phyloP scores from a whole-genome alignment of 1,140 invertebrate species.

The Trypoxylus dichotomus region DNA sequence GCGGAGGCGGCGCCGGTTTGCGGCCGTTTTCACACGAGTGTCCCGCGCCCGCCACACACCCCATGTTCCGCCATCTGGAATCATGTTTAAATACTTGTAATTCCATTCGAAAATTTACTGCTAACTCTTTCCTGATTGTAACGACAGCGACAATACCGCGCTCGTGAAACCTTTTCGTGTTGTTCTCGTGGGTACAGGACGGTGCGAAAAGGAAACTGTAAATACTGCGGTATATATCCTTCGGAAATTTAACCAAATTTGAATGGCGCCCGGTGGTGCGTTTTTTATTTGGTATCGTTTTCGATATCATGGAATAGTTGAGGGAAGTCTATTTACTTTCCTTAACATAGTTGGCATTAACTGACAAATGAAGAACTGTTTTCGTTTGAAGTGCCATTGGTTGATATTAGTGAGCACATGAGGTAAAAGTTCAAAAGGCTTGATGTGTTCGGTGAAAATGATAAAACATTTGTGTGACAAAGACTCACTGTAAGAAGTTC shows the following conservation, averaged over 20 bases:
- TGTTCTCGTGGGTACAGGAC: neutral
- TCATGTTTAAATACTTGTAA: slow-evolving; percentile 27
- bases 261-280: neutral
- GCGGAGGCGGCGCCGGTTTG: neutral
- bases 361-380: too few species aligned
- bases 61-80: slow-evolving; percentile 7
- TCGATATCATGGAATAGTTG: too few species aligned
- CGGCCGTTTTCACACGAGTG: slow-evolving; percentile 1
- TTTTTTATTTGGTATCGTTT: neutral
- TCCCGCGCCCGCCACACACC: neutral
- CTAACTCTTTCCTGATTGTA: slow-evolving; percentile 19
- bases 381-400: too few species aligned
- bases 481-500: too few species aligned
- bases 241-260: slow-evolving; percentile 21
- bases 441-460: too few species aligned
- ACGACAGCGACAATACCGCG: neutral
- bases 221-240: neutral
- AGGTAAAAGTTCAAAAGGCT: too few species aligned
- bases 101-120: slow-evolving; percentile 24
- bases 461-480: too few species aligned
- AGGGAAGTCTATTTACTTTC: too few species aligned
- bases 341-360: too few species aligned
- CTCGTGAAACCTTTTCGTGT: neutral
- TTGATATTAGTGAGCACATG: too few species aligned
- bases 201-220: neutral